Evolutionary conservation across 2,888 invertebrate genomes (phyloP), one percentile per base, ranked within the genome.

Genomic region (Drosophila peninsularis): DNA sequence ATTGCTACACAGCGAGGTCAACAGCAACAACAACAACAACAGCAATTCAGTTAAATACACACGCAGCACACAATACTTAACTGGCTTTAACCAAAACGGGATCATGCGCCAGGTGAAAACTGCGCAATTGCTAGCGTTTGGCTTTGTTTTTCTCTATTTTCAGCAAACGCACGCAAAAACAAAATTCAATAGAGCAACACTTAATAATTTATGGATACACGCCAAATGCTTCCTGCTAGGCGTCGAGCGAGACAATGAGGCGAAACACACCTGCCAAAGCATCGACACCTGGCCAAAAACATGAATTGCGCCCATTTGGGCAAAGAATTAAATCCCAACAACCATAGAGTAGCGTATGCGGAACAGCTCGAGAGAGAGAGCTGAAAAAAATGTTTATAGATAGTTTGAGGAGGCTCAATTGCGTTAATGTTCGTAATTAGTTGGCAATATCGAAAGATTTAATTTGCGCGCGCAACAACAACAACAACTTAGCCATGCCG

Each of bases 361-460:
- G 71, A 71, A 70, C 37, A 67, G 37, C 34, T 44, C 27, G 36
- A 44, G 17, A 14, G 36, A 44, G 17, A 14, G n/a, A 44, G 19
- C 9, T 13, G 13, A 34, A 11, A 42, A 36, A 14, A 41, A 17
- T 21, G 19, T 44, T 47, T 32, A 24, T 19, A 32, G 53, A 42
- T 44, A 50, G 66, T 65, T 62, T 57, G 78, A 75, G 75, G 47
- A 68, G 75, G 53, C 71, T 52, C 72, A 85, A 88, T 84, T 84
- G 83, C 82, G 77, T 82, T 85, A 84, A 84, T 84, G 71, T 71
- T 77, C 53, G 83, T 85, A 88, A 84, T 84, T 84, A 84, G 88
- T 75, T 88, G 85, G 80, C 67, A 82, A 82, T 84, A 88, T 77
- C 75, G 80, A 80, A 58, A 69, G 71, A 73, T 85, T 88, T 75